phyloP scores from a whole-genome alignment of 2,797 vertebrate species.

The Siniperca scherzeri region DNA sequence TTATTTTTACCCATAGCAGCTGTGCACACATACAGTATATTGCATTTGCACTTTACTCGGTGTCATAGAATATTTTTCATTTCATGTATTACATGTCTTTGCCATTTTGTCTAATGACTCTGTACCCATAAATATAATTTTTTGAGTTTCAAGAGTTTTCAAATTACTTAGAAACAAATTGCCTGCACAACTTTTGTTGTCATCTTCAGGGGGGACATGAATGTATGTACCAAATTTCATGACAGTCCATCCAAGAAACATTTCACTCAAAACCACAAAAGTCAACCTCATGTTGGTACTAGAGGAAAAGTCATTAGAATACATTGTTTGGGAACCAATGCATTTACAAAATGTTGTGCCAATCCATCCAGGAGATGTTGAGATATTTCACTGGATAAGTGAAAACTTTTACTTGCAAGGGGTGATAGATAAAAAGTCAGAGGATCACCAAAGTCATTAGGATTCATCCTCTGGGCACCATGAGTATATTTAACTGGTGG shows the following conservation, averaged over 20 bases:
- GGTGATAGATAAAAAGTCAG: background rate
- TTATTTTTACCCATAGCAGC: conserved; percentile 4
- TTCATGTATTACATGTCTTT: too few relatives aligned
- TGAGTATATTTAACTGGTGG: background rate
- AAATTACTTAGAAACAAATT: too few relatives aligned
- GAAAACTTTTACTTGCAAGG: background rate
- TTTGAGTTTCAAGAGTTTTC: background rate
- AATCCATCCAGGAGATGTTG: background rate
- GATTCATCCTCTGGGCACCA: background rate
- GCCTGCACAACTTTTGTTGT: background rate
- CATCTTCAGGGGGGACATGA: background rate
- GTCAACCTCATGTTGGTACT: background rate
- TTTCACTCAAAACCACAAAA: background rate
- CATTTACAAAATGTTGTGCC: background rate
- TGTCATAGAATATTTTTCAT: background rate
- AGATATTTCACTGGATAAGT: background rate
- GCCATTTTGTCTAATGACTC: too few relatives aligned
- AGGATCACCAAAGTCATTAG: background rate
- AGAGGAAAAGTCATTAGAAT: background rate
- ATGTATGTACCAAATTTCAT: background rate
- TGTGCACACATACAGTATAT: background rate
- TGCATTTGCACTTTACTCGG: background rate
- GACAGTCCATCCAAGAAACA: background rate
- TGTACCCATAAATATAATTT: background rate
- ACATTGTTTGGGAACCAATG: background rate